Evolutionary conservation across 2,797 vertebrate species (phyloP).

Genomic region (Menidia menidia): DNA sequence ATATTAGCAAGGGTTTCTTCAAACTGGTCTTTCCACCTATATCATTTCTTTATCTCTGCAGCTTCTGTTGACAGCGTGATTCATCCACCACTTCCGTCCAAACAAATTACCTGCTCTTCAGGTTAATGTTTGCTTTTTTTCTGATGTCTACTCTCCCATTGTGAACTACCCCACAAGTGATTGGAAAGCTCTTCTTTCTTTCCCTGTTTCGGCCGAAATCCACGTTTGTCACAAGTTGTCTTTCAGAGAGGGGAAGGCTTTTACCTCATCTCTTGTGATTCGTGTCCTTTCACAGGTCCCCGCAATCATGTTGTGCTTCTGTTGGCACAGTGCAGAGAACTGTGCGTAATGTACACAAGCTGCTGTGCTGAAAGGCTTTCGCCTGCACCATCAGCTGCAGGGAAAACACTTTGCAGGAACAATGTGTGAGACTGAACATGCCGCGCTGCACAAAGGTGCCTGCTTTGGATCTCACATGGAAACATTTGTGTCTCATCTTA

Average conservation of each 20-base stretch:
- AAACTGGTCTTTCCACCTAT: constrained; percentile 16
- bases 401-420: constrained; percentile 13
- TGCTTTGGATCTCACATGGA: background rate
- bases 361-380: constrained; percentile 33
- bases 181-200: constrained; percentile 4
- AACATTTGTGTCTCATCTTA: background rate
- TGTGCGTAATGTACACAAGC: constrained; percentile 16
- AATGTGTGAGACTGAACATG: constrained; percentile 12
- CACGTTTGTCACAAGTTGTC: constrained; percentile 5
- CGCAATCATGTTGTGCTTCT: constrained; percentile 9
- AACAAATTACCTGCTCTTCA: constrained; percentile 23
- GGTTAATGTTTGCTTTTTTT: constrained; percentile 27
- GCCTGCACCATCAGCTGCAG: constrained; percentile 4
- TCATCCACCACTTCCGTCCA: constrained; percentile 13
- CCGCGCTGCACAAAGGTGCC: background rate
- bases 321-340: constrained; percentile 1
- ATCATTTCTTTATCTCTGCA: background rate
- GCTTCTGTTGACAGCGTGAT: constrained; percentile 6
- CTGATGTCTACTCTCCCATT: background rate
- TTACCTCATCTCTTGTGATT: constrained; percentile 11
- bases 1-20: no score
- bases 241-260: constrained; percentile 27
- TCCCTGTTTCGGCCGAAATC: constrained; percentile 12
- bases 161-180: constrained; percentile 11
- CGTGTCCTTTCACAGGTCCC: constrained; percentile 8